A percentile compares a stretch with the other conserved stretches of the same genome.
Evolutionary conservation across 1,140 invertebrate species (phyloP).

Genomic region (Eueides isabella): DNA sequence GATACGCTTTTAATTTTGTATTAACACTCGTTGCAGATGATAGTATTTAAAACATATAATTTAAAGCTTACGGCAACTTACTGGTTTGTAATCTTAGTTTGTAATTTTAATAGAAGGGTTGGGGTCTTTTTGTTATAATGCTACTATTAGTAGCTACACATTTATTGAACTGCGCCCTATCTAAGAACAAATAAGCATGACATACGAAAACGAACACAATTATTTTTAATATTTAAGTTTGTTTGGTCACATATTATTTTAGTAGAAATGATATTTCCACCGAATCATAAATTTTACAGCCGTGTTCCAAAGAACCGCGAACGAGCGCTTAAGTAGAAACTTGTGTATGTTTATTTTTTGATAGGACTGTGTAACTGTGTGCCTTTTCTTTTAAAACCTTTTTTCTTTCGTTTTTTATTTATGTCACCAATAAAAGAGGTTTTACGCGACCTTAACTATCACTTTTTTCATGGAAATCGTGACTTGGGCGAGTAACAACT

Average conservation of each 20-base stretch:
- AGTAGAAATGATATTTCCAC: conserved; percentile 67
- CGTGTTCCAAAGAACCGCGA: conserved; percentile 67
- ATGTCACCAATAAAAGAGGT: conserved; percentile 75
- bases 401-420: conserved; percentile 68
- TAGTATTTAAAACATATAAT: conserved; percentile 11
- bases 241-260: conserved; percentile 42
- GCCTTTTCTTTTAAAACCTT: conserved; percentile 73
- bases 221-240: background rate
- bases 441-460: conserved; percentile 60
- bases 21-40: conserved; percentile 10
- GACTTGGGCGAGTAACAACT: conserved; percentile 13
- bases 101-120: background rate
- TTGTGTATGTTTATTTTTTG: conserved; percentile 79
- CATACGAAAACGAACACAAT: background rate
- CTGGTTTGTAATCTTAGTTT: background rate
- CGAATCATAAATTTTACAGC: conserved; percentile 79
- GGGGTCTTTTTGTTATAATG: background rate
- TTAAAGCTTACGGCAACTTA: conserved; percentile 4
- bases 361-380: conserved; percentile 78
- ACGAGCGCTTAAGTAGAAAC: conserved; percentile 75
- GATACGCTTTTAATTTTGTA: conserved; percentile 33
- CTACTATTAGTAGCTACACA: background rate
- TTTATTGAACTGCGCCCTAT: background rate
- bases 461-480: conserved; percentile 67
- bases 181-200: background rate